Evolutionary conservation across 1,140 invertebrate species (phyloP).

Genomic region (Pentalonia nigronervosa): DNA sequence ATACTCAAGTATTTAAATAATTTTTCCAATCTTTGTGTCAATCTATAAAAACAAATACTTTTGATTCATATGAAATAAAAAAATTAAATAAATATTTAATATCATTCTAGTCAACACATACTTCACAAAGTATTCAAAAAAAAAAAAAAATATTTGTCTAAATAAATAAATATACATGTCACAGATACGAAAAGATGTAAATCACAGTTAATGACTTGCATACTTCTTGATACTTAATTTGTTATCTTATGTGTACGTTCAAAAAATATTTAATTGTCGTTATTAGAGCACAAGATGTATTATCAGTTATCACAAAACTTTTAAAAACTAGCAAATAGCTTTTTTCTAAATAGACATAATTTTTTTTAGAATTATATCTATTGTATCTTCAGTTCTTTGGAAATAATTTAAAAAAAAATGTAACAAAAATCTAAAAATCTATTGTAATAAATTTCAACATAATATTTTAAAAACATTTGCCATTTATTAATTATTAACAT

Average conservation of each 20-base stretch:
- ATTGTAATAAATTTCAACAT: neutral
- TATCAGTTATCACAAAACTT: neutral
- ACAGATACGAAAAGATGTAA: neutral
- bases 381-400: neutral
- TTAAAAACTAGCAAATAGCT: neutral
- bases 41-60: neutral
- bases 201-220: too few species aligned
- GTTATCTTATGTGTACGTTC: neutral
- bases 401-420: neutral
- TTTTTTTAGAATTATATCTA: neutral
- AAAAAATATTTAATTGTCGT: neutral
- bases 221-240: neutral
- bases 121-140: neutral
- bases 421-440: neutral
- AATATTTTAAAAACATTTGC: constrained; percentile 16
- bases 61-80: neutral
- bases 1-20: neutral
- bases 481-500: constrained; percentile 27
- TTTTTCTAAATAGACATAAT: neutral
- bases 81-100: too few species aligned
- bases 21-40: neutral
- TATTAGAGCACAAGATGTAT: too few species aligned
- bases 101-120: too few species aligned
- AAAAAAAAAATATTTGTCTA: neutral
- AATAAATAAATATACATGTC: too few species aligned